A percentile compares a stretch with the other conserved stretches of the same genome.
Conservation (phyloP, 2,113 vertebrate species). For the Antidorcas marsupialis region DNA sequence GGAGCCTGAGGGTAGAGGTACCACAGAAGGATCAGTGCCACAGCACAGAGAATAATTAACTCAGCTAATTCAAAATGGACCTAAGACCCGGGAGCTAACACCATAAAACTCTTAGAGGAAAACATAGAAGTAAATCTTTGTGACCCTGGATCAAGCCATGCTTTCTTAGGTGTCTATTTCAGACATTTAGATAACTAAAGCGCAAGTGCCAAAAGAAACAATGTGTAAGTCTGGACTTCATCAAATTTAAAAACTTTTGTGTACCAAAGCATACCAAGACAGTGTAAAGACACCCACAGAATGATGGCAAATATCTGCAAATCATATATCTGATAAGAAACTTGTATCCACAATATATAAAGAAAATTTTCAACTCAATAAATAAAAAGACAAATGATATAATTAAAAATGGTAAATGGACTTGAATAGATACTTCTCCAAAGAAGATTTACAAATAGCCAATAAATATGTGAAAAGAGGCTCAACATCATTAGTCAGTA, state of each 20-base stretch:
- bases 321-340: background rate
- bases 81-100: background rate
- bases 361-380: background rate
- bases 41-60: background rate
- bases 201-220: background rate
- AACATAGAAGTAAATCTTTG: background rate
- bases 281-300: background rate
- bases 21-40: background rate
- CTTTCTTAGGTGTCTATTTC: background rate
- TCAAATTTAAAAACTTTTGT: background rate
- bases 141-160: background rate
- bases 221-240: background rate
- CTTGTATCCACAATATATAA: background rate
- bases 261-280: background rate
- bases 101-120: background rate
- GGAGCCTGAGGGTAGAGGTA: background rate
- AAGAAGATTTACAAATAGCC: background rate
- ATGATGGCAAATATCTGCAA: background rate
- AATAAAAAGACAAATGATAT: background rate
- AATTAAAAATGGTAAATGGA: background rate
- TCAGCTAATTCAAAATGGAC: background rate
- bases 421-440: background rate
- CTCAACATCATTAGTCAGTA: background rate
- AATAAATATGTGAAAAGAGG: background rate
- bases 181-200: background rate